Evolutionary conservation across 2,113 vertebrate species (phyloP).

Genomic region (Emydura subglobosa): DNA sequence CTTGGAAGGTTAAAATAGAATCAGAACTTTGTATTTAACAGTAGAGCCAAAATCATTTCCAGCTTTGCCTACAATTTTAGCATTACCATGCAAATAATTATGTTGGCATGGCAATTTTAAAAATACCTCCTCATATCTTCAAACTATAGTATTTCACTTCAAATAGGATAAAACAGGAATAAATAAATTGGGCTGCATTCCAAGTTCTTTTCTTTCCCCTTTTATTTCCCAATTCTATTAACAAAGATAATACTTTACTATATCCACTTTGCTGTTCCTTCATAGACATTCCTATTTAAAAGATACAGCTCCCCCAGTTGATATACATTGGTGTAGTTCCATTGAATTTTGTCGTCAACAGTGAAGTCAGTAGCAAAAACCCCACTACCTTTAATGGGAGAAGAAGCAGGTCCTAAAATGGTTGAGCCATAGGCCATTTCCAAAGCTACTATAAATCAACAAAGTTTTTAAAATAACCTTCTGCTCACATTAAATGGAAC

Average conservation of each 20-base stretch:
- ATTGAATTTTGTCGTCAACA: not conserved
- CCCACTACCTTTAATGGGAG: not conserved
- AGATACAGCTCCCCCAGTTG: not conserved
- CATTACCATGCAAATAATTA: not conserved
- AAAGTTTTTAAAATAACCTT: not conserved
- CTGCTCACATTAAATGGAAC: not conserved
- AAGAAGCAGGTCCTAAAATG: not conserved
- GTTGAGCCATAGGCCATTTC: not conserved
- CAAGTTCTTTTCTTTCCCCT: not conserved
- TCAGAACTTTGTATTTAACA: not conserved
- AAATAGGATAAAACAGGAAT: not conserved
- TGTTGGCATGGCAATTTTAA: not conserved
- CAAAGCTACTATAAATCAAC: not conserved
- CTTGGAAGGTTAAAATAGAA: not conserved
- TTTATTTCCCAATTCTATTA: not conserved
- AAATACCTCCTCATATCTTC: not conserved
- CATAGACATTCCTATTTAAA: not conserved
- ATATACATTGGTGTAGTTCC: not conserved
- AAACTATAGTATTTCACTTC: not conserved
- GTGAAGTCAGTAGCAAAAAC: not conserved
- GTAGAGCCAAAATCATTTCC: constrained; percentile 7
- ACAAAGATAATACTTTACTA: not conserved
- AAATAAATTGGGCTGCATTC: not conserved
- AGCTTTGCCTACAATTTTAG: not conserved
- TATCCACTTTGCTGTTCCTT: not conserved